Evolutionary conservation across 2,113 vertebrate genomes (phyloP).

Genomic region (Gymnorhina tibicen): DNA sequence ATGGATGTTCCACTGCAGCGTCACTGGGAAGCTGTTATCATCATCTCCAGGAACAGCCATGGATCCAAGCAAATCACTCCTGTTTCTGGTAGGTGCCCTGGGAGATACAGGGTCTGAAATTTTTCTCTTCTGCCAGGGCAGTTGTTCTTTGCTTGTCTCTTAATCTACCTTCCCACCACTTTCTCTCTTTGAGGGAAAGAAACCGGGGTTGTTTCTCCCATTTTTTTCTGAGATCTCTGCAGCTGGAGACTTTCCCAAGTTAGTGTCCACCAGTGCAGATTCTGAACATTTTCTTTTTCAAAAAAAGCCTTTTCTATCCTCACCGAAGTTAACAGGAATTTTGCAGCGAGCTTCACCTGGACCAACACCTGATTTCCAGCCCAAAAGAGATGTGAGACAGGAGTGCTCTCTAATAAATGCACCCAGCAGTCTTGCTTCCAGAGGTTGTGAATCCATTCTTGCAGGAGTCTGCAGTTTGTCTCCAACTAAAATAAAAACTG

Average conservation of each 20-base stretch:
- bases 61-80: not conserved
- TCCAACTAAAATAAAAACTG: not conserved
- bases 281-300: not conserved
- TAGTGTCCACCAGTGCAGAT: not conserved
- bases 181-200: not conserved
- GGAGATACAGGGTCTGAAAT: not conserved
- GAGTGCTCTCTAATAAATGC: not conserved
- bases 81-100: not conserved
- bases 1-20: not conserved
- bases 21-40: not conserved
- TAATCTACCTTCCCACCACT: not conserved
- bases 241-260: not conserved
- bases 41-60: not conserved
- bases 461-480: not conserved
- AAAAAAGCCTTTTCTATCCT: not conserved
- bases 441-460: not conserved
- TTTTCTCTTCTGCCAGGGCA: fast-evolving
- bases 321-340: not conserved
- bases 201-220: not conserved
- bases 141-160: not conserved
- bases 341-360: not conserved
- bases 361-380: not conserved
- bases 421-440: not conserved
- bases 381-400: not conserved
- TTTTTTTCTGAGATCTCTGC: not conserved